phyloP scores from a whole-genome alignment of 2,113 vertebrate genomes.

The Diphyllodes magnificus region DNA sequence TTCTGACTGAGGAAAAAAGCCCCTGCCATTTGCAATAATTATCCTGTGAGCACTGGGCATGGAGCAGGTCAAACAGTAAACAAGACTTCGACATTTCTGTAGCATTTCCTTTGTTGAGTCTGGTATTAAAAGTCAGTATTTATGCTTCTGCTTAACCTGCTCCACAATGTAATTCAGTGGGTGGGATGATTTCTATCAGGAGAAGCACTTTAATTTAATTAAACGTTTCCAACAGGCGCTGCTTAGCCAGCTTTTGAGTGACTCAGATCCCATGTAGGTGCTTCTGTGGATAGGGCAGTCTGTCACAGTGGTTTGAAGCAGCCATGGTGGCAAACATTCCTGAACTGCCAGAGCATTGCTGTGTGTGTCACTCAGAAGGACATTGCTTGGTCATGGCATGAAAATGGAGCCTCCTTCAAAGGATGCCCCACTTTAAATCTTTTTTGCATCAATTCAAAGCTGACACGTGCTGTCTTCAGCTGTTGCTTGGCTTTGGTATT shows the following conservation, averaged over 20 bases:
- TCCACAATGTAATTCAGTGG: neutral
- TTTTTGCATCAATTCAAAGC: neutral
- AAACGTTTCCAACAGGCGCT: neutral
- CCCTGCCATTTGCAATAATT: neutral
- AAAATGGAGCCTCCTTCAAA: neutral
- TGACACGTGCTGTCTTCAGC: neutral
- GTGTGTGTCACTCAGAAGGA: neutral
- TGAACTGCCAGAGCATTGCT: neutral
- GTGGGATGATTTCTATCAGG: neutral
- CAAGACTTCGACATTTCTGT: neutral
- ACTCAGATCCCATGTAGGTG: neutral
- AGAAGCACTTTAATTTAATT: neutral
- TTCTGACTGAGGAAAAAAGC: neutral
- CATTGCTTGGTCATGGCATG: neutral
- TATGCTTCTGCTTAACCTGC: neutral
- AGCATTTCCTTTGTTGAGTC: neutral
- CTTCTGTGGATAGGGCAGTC: neutral
- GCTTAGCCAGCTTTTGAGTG: neutral
- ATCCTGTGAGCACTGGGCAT: neutral
- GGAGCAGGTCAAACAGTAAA: neutral
- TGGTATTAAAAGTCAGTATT: neutral
- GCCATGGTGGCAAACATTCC: neutral
- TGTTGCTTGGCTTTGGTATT: neutral
- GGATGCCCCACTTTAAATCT: neutral
- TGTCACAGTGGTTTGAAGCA: neutral